These are phyloP conservation scores for Oenanthe melanoleuca DNA, from an alignment of 2,113 vertebrate genomes.

Conservation along the genomic window DNA sequence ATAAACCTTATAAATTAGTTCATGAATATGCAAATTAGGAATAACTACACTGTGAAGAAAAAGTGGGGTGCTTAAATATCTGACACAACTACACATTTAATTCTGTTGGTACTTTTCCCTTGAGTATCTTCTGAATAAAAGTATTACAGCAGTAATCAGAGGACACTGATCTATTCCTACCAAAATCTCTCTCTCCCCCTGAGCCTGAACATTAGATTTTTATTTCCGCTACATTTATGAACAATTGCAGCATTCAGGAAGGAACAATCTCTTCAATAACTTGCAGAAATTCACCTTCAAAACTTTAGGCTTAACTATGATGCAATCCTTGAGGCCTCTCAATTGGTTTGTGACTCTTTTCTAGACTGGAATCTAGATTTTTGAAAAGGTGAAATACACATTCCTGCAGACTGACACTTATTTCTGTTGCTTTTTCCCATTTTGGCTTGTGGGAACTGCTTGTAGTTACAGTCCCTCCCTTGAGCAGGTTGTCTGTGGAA, in stretches of 20 bases:
- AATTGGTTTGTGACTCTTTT: neutral
- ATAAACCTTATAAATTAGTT: slow-evolving; percentile 18
- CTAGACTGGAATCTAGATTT: neutral
- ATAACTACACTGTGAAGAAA: slow-evolving; percentile 15
- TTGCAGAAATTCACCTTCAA: neutral
- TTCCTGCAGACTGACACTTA: neutral
- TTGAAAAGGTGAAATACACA: neutral
- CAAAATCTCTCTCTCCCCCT: neutral
- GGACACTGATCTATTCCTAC: neutral
- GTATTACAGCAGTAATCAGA: slow-evolving; percentile 10
- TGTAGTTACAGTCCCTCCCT: neutral
- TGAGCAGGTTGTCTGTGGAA: neutral
- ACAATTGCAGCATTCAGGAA: neutral
- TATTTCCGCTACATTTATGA: slow-evolving; percentile 17
- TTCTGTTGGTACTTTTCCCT: slow-evolving; percentile 12
- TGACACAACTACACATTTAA: slow-evolving; percentile 50
- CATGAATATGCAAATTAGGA: slow-evolving; percentile 47
- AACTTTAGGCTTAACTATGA: neutral
- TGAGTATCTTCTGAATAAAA: slow-evolving; percentile 27
- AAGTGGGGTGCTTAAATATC: slow-evolving; percentile 41
- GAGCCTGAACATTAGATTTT: neutral
- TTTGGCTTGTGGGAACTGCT: neutral
- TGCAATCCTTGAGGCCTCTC: neutral
- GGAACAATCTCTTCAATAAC: neutral
- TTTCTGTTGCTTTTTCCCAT: neutral